Evolutionary conservation across 2,113 vertebrate genomes (phyloP).

Genomic region (Potamarius usumacintae): DNA sequence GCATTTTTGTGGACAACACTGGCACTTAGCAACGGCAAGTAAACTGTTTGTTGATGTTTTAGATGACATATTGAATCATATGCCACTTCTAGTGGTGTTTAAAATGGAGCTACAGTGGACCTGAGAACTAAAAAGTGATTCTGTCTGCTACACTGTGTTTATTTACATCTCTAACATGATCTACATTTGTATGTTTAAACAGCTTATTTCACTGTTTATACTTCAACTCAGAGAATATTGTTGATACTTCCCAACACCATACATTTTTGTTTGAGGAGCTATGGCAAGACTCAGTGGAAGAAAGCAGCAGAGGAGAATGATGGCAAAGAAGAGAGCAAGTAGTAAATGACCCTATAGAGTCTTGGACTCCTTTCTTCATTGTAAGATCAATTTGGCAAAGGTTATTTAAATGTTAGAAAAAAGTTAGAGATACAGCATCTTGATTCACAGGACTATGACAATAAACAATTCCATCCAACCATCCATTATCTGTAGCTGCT

Average conservation of each 20-base stretch:
- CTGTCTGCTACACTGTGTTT: neutral
- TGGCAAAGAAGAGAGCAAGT: neutral
- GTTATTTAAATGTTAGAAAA: conserved; percentile 45
- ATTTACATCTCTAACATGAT: neutral
- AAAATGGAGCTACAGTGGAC: neutral
- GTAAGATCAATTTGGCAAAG: conserved; percentile 47
- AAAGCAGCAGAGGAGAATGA: neutral
- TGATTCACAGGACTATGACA: neutral
- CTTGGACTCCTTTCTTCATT: conserved; percentile 33
- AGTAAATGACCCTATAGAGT: neutral
- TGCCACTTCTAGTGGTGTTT: neutral
- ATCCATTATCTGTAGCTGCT: no score
- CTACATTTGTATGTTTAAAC: neutral
- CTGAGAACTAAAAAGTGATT: neutral
- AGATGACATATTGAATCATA: conserved; percentile 34
- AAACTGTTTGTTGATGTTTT: conserved; percentile 57
- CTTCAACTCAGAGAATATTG: neutral
- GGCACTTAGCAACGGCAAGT: conserved; percentile 40
- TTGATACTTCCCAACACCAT: conserved; percentile 28
- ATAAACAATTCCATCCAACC: no score
- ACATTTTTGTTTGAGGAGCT: conserved; percentile 51
- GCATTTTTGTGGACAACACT: conserved; percentile 56
- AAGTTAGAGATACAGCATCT: neutral
- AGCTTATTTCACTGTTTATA: neutral
- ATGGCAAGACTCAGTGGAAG: neutral